Percentiles rank a stretch among this genome's conserved stretches.
phyloP scores from a whole-genome alignment of 2,113 vertebrate genomes.

The Riparia riparia region DNA sequence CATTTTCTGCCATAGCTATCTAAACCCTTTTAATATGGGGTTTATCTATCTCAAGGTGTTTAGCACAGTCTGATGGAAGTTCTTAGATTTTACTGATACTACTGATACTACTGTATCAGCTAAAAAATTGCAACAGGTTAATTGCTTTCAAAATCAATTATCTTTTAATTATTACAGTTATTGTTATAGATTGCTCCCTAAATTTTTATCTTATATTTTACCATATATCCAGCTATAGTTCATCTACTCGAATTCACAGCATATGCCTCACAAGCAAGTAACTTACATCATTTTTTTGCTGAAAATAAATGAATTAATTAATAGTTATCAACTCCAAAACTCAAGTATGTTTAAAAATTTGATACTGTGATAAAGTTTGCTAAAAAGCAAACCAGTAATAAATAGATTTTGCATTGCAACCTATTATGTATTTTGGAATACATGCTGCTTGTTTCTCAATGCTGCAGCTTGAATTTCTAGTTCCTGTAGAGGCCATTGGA shows the following conservation, averaged over 20 bases:
- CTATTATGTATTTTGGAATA: not conserved
- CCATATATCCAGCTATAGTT: not conserved
- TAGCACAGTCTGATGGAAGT: not conserved
- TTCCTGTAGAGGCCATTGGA: not conserved
- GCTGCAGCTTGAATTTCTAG: not conserved
- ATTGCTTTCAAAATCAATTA: not conserved
- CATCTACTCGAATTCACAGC: not conserved
- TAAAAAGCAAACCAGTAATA: not conserved
- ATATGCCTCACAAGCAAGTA: not conserved
- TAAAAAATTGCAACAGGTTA: not conserved
- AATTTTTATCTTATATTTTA: not conserved
- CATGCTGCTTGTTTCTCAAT: not conserved
- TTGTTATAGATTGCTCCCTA: not conserved
- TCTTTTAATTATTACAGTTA: not conserved
- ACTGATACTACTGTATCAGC: not conserved
- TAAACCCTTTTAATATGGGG: slow-evolving; percentile 9
- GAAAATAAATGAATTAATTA: not conserved
- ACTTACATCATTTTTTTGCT: not conserved
- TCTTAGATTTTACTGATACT: not conserved
- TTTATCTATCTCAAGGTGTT: not conserved
- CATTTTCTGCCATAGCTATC: slow-evolving; percentile 10
- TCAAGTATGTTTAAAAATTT: not conserved
- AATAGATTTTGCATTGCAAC: not conserved
- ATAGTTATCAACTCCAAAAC: not conserved
- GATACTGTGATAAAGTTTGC: not conserved